Evolutionary conservation across 1,140 invertebrate species (phyloP), one percentile per base, ranked within the genome.

Genomic region (Tetramorium parvispinum): DNA sequence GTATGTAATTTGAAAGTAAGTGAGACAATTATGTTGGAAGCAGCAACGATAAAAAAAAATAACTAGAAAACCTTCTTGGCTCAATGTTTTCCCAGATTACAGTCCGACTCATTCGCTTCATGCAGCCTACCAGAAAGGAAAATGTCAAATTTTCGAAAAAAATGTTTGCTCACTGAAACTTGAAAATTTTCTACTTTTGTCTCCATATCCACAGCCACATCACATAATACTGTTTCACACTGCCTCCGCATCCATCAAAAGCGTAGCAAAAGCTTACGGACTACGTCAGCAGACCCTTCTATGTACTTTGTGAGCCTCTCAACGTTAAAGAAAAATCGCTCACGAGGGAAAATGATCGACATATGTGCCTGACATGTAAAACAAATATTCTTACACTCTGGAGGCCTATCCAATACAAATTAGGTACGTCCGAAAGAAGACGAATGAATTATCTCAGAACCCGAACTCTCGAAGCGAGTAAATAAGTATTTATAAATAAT

Each of bases 1-100:
- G 68, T 32, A 43, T 70, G 32, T 71, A 81, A 81, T 43, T 81
- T 55, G 65, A 27, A 71, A 81, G 21, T 59, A 81, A 37, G 32
- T 43, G 18, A 6, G 11, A 81, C 16, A 27, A 55, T 70, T 70
- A 43, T 51, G 16, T 81, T 57, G 21, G 1, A 59, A 73, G 8
- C 27, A 37, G n/a, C 68, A 11, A n/a, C 5, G 32, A 18, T 21
- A 40, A n/a, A 55, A 53, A 46, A 40, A 11, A 53, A 53, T 18
- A 81, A 32, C 11, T 13, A 27, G 0, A 40, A 55, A 0, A 66
- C 21, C n/a, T 37, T 16, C 32, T 51, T 16, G 27, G 13, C 18
- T 68, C 27, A 24, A 53, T 37, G 32, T 53, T 43, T 68, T 81
- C 13, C 21, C 32, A 68, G 6, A 49, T 68, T 68, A 7, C 7